A percentile compares a stretch with the other conserved stretches of the same genome.
These are phyloP conservation scores for Rhinogobius similis DNA, from an alignment of 2,113 vertebrate species.

Conservation along the genomic window DNA sequence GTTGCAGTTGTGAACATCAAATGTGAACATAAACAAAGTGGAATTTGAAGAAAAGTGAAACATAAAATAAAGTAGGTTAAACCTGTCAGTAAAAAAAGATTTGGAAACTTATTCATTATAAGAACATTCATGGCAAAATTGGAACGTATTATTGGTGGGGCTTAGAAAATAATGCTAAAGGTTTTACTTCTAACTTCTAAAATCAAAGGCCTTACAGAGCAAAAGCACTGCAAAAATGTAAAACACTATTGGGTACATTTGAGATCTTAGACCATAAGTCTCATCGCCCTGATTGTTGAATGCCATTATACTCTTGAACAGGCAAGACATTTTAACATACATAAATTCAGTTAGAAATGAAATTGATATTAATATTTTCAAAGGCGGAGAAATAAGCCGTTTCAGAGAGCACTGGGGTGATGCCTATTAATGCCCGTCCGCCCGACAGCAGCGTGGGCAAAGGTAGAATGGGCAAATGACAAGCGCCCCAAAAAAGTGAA, in stretches of 20 bases:
- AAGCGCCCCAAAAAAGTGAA: conserved; percentile 71
- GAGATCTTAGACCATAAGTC: conserved; percentile 9
- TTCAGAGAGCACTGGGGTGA: conserved; percentile 70
- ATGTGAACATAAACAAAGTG: background rate
- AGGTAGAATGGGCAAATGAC: conserved; percentile 76
- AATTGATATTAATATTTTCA: conserved; percentile 71
- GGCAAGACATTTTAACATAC: conserved; percentile 57
- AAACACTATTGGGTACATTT: background rate
- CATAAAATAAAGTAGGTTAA: too few relatives aligned
- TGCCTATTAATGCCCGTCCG: conserved; percentile 74
- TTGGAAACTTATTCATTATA: background rate
- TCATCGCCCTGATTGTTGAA: conserved; percentile 45
- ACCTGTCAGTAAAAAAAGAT: too few relatives aligned
- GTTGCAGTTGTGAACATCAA: background rate
- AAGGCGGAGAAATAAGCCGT: conserved; percentile 50
- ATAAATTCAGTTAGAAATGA: conserved; percentile 62
- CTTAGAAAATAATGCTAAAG: background rate
- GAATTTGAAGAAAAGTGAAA: background rate
- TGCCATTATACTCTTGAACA: conserved; percentile 42
- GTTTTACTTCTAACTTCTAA: background rate
- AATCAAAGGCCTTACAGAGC: background rate
- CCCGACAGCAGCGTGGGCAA: conserved; percentile 70
- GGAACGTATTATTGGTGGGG: background rate
- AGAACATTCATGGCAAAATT: background rate
- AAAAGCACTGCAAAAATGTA: background rate